Evolutionary conservation across 2,797 vertebrate species (phyloP).

Genomic region (Pangasius macronema): DNA sequence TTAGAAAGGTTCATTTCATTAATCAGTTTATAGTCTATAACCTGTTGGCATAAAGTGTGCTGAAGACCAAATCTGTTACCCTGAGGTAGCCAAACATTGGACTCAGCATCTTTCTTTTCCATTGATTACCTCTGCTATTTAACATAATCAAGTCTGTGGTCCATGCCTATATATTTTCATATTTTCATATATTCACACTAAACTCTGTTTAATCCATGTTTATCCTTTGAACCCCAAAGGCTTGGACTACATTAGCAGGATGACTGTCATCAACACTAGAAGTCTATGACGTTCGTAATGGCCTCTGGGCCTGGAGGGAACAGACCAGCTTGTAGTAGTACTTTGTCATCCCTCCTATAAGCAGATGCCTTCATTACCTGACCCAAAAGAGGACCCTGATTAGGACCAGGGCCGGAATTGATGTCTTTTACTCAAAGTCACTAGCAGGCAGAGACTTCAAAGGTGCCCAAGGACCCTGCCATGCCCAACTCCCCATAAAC

Average conservation of each 20-base stretch:
- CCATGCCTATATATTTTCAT: background rate
- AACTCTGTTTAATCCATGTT: constrained; percentile 8
- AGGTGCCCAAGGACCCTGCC: constrained; percentile 52
- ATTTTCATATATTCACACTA: too few relatives aligned
- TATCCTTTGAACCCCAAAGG: background rate
- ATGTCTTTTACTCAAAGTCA: constrained; percentile 39
- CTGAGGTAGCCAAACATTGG: background rate
- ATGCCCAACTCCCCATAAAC: constrained; percentile 50
- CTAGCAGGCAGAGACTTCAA: constrained; percentile 59
- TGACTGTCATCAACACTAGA: constrained; percentile 32
- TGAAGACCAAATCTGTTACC: background rate
- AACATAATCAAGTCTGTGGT: background rate
- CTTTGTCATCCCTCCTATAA: constrained; percentile 24
- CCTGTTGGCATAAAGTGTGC: background rate
- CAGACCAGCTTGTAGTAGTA: constrained; percentile 30
- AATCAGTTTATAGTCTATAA: background rate
- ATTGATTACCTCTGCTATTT: background rate
- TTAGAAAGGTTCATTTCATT: background rate
- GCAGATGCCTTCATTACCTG: constrained; percentile 52
- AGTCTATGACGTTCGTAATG: constrained; percentile 1
- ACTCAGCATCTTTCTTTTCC: background rate
- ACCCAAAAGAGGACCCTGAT: constrained; percentile 49
- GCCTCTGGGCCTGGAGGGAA: constrained; percentile 49
- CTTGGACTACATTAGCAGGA: constrained; percentile 20
- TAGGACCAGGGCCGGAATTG: constrained; percentile 48